These are phyloP conservation scores for Periparus ater DNA, from an alignment of 2,797 vertebrate genomes.

Conservation along the genomic window DNA sequence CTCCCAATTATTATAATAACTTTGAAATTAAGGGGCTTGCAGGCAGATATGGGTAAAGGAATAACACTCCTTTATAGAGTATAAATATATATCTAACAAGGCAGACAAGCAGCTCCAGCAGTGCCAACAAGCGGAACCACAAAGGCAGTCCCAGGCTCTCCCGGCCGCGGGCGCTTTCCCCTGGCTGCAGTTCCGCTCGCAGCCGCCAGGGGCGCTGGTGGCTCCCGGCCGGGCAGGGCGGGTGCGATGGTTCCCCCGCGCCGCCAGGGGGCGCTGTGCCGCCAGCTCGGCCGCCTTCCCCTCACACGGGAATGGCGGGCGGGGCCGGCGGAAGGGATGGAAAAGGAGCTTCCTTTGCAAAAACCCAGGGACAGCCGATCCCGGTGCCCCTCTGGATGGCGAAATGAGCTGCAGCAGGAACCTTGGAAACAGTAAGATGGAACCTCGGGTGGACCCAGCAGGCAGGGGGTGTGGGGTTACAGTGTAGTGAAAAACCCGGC, in stretches of 20 bases:
- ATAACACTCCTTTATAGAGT: neutral
- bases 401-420: neutral
- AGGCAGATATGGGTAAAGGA: neutral
- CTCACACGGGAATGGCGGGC: neutral
- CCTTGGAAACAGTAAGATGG: neutral
- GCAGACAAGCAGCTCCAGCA: neutral
- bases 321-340: neutral
- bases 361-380: neutral
- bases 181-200: neutral
- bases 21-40: neutral
- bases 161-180: neutral
- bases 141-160: neutral
- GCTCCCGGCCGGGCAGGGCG: neutral
- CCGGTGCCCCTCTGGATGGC: neutral
- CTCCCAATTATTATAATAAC: neutral
- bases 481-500: neutral
- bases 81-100: accelerated
- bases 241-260: neutral
- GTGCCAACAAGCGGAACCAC: too few species aligned
- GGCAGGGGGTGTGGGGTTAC: too few species aligned
- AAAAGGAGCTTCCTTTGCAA: neutral
- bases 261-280: neutral
- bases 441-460: neutral
- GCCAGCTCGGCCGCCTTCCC: too few species aligned
- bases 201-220: neutral